Conservation (phyloP, 2,113 vertebrate genomes). For the Neolamprologus cancellatus region DNA sequence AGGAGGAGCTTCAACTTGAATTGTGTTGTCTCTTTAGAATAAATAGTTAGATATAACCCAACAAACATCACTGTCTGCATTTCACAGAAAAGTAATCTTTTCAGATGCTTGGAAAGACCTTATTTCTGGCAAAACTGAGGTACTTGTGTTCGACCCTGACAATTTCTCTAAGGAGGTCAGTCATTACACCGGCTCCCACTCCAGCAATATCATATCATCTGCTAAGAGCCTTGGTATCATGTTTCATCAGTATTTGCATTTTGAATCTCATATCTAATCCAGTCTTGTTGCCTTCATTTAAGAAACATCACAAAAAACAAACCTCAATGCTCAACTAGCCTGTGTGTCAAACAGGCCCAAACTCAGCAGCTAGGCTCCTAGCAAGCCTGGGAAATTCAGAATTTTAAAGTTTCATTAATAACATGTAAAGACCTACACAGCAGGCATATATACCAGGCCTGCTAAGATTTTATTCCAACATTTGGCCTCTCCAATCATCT, state of each 20-base stretch:
- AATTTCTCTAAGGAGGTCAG: not conserved
- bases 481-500: not conserved
- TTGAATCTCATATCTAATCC: not conserved
- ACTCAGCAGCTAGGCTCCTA: not conserved
- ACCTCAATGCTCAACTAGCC: not conserved
- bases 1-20: not conserved
- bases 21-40: not conserved
- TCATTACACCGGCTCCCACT: not conserved
- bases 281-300: not conserved
- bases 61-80: not conserved
- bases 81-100: not conserved
- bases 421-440: fast-evolving
- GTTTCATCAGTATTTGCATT: not conserved
- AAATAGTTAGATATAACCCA: not conserved
- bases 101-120: not conserved
- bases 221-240: not conserved
- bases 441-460: not conserved
- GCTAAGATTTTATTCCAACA: not conserved
- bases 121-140: not conserved
- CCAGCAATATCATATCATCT: not conserved
- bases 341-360: not conserved
- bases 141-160: not conserved
- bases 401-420: not conserved
- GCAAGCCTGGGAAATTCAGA: not conserved
- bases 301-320: not conserved